A percentile compares a stretch with the other conserved stretches of the same genome.
Conservation (phyloP, 2,888 invertebrate species). For the Folsomia manolachei region DNA sequence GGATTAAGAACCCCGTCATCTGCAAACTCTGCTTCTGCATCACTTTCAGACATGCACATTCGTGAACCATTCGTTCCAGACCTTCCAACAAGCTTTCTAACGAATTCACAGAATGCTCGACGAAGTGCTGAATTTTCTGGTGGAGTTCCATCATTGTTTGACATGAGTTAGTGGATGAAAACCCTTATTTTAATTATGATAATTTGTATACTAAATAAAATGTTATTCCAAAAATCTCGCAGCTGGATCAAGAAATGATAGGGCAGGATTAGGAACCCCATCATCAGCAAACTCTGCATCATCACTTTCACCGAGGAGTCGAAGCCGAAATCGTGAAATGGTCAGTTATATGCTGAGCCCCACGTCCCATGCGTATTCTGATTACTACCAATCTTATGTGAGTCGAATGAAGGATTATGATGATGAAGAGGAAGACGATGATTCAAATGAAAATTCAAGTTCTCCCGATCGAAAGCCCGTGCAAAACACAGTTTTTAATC, state of each 20-base stretch:
- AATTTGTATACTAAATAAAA: neutral
- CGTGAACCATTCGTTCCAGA: slow-evolving; percentile 30
- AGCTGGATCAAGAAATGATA: neutral
- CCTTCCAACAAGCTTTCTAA: slow-evolving; percentile 23
- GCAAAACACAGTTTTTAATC: slow-evolving; percentile 46
- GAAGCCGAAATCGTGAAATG: neutral
- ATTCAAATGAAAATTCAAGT: neutral
- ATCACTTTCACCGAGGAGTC: slow-evolving; percentile 16
- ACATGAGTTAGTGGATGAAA: slow-evolving; percentile 24
- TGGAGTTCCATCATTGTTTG: slow-evolving; percentile 22
- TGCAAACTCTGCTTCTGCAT: neutral
- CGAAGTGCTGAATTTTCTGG: neutral
- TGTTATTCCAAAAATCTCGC: neutral
- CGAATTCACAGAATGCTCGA: neutral
- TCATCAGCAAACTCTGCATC: neutral
- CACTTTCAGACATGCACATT: slow-evolving; percentile 15
- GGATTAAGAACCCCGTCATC: neutral
- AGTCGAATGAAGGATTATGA: neutral
- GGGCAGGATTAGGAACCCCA: neutral
- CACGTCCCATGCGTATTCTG: slow-evolving; percentile 12
- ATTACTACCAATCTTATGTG: neutral
- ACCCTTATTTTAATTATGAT: too few relatives aligned
- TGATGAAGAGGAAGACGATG: neutral
- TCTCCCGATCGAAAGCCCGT: slow-evolving; percentile 12
- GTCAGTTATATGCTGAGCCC: slow-evolving; percentile 1